Evolutionary conservation across 2,113 vertebrate genomes (phyloP).

Genomic region (Cavia porcellus): DNA sequence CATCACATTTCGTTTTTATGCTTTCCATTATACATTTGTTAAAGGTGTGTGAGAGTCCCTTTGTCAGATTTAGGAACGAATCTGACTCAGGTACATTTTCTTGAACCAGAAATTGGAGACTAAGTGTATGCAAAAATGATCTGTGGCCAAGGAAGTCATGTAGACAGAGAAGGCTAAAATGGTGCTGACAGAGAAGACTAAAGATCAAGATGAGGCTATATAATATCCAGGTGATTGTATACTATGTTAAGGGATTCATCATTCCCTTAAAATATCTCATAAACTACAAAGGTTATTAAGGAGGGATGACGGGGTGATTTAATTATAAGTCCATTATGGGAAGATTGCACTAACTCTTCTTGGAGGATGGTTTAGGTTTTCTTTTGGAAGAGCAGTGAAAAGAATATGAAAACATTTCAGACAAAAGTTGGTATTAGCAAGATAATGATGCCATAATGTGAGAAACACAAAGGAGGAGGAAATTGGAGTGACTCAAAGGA

Average conservation of each 20-base stretch:
- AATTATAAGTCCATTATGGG: background rate
- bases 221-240: background rate
- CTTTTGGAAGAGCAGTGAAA: background rate
- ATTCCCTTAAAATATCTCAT: background rate
- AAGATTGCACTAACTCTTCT: background rate
- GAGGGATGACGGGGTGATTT: background rate
- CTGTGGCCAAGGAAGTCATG: background rate
- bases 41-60: background rate
- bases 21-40: background rate
- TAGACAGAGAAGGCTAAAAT: background rate
- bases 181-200: background rate
- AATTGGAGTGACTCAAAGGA: background rate
- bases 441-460: background rate
- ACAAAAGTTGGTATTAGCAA: background rate
- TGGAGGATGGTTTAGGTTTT: background rate
- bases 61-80: background rate
- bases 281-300: background rate
- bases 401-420: background rate
- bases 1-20: background rate
- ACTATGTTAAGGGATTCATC: background rate
- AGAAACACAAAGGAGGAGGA: background rate
- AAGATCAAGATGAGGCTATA: background rate
- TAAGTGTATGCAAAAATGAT: background rate
- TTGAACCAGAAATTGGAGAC: background rate
- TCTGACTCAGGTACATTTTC: background rate